A percentile compares a stretch with the other conserved stretches of the same genome.
Conservation (phyloP, 1,140 invertebrate species). For the Elymnias hypermnestra region DNA sequence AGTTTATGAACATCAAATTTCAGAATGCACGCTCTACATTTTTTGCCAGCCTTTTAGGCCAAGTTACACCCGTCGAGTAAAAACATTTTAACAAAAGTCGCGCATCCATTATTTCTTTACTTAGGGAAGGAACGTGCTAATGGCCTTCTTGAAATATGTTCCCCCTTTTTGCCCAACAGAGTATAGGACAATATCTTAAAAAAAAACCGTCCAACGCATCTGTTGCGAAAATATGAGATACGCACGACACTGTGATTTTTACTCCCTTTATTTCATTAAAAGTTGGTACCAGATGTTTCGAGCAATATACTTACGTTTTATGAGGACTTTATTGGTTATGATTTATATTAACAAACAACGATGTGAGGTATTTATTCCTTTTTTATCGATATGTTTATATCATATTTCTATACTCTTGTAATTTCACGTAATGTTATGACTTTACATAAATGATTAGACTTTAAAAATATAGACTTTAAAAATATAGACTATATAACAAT, state of each 20-base stretch:
- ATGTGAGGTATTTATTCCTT: neutral
- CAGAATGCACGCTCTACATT: neutral
- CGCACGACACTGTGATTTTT: constrained; percentile 16
- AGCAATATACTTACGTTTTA: constrained; percentile 2
- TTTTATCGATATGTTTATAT: too few relatives aligned
- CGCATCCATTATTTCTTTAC: constrained; percentile 14
- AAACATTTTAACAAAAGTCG: constrained; percentile 10
- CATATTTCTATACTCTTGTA: too few relatives aligned
- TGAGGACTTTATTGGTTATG: neutral
- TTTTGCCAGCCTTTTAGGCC: neutral
- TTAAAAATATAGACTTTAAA: too few relatives aligned
- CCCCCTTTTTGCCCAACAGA: constrained; percentile 20
- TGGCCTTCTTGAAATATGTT: constrained; percentile 30
- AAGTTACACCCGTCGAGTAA: constrained; percentile 1
- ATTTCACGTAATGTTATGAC: too few relatives aligned
- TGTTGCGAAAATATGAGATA: constrained; percentile 26
- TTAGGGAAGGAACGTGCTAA: constrained; percentile 25
- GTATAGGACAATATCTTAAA: constrained; percentile 21
- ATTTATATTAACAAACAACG: neutral
- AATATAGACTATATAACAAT: too few relatives aligned
- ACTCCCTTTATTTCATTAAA: constrained; percentile 18
- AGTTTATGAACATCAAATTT: neutral
- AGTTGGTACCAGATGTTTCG: constrained; percentile 1
- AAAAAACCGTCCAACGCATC: constrained; percentile 28
- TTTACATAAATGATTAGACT: too few relatives aligned